These are phyloP conservation scores for Microtus obscurus DNA, from an alignment of 2,797 vertebrate species.

Conservation along the genomic window DNA sequence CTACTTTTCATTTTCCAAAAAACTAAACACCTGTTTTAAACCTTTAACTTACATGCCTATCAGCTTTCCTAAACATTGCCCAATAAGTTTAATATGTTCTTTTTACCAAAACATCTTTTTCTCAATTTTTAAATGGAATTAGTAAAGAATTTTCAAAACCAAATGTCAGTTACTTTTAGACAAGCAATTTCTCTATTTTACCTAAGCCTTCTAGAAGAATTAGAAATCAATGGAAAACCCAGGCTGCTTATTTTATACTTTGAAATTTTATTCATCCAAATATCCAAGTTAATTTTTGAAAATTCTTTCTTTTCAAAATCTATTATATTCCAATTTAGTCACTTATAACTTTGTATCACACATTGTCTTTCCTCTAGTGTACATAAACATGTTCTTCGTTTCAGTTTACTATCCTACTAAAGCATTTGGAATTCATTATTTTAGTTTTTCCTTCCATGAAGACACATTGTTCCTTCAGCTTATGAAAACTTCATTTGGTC, in stretches of 20 bases:
- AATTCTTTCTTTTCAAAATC: not conserved
- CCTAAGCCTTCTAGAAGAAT: not conserved
- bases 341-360: not conserved
- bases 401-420: not conserved
- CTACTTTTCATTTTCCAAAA: not conserved
- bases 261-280: too few species aligned
- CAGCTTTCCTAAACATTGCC: not conserved
- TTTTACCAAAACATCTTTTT: not conserved
- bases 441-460: not conserved
- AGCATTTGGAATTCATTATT: not conserved
- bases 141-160: not conserved
- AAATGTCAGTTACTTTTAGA: not conserved
- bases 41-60: not conserved
- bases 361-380: not conserved
- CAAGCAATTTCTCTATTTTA: not conserved
- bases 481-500: not conserved
- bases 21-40: not conserved
- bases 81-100: too few species aligned
- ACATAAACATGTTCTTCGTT: not conserved
- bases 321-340: not conserved
- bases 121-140: not conserved
- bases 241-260: not conserved
- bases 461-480: not conserved
- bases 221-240: not conserved
- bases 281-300: not conserved